These are phyloP conservation scores for Megaleporinus macrocephalus DNA, from an alignment of 2,113 vertebrate species.

Conservation along the genomic window DNA sequence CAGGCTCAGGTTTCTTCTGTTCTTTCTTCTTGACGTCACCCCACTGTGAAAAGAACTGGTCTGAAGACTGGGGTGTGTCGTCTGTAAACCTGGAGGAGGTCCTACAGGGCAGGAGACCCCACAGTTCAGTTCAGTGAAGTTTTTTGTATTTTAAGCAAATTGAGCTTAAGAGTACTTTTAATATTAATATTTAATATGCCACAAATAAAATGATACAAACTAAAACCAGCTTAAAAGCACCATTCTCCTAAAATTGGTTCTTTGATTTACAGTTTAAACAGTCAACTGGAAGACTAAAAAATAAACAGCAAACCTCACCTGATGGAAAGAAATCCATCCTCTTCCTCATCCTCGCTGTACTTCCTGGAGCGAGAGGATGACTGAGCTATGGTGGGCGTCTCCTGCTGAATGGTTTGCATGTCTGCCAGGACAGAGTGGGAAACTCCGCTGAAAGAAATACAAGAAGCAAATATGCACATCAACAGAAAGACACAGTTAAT, in stretches of 20 bases:
- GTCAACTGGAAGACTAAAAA: too few species aligned
- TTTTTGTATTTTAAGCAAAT: too few species aligned
- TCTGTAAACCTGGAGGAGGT: conserved; percentile 76
- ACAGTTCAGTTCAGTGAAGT: not conserved
- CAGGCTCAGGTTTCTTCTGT: conserved; percentile 73
- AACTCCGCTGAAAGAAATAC: conserved; percentile 79
- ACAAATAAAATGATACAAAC: too few species aligned
- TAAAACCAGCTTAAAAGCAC: too few species aligned
- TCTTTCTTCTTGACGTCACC: conserved; percentile 85
- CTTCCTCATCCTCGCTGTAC: conserved; percentile 76
- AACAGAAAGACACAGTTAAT: not conserved
- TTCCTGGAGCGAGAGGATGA: conserved; percentile 67
- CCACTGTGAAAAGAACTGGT: conserved; percentile 82
- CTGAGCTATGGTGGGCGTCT: conserved; percentile 76
- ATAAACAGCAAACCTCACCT: conserved; percentile 56
- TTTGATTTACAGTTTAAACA: not conserved
- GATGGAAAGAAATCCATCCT: conserved; percentile 78
- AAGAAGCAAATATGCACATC: not conserved
- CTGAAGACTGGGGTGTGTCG: conserved; percentile 75
- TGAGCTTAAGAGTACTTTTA: too few species aligned
- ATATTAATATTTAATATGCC: too few species aligned
- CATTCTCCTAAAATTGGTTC: too few species aligned
- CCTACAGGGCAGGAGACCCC: conserved; percentile 37
- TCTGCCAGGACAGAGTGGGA: conserved; percentile 92
- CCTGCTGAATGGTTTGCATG: conserved; percentile 95